Base-by-base conservation (phyloP, 2,797 vertebrate species). In the Falco peregrinus region DNA sequence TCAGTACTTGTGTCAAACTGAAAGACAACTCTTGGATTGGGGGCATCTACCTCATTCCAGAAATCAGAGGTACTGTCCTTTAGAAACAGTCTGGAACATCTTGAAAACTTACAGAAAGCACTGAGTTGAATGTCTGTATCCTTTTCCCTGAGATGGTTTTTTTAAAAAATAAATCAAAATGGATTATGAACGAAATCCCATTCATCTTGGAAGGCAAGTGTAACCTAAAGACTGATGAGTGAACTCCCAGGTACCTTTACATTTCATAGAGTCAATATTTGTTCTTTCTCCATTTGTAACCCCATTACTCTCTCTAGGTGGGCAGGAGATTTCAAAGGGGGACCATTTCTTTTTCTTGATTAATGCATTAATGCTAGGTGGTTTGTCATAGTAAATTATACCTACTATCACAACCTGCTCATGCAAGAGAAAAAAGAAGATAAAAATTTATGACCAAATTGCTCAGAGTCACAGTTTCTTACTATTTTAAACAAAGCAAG, bases 201-300 rank as follows among this genome's bases (percentile, higher is more conserved):
- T 92, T 86, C 9, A 60, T 95, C 82, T 88, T 92, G 78, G 92
- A 87, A 96, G 50, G 90, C 65, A 84, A 89, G 19, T 65, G 84
- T 76, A 96, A 84, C 89, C 43, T 53, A 50, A 94, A 92, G 90
- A 88, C 70, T 85, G 59, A 94, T 94, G 84, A 51, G 90, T 96
- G 94, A 96, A 96, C 92, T 96, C 77, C 47, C 69, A 89, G 39
- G 47, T 92, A 84, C 89, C 89, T 96, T 96, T 96, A 92, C 94
- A 79, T 93, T 97, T 95, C 91, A 93, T 93, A 86, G 91, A 93
- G 94, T 96, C 96, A 97, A 96, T 97, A 96, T 96, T 97, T 96
- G 90, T 84, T 96, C 90, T 86, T 93, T 84, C 76, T 92, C 65
- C 59, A 71, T 97, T 96, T 96, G 95, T 95, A 95, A 94, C 47